Base-by-base conservation (phyloP, 2,113 vertebrate species). In the Epinephelus fuscoguttatus region DNA sequence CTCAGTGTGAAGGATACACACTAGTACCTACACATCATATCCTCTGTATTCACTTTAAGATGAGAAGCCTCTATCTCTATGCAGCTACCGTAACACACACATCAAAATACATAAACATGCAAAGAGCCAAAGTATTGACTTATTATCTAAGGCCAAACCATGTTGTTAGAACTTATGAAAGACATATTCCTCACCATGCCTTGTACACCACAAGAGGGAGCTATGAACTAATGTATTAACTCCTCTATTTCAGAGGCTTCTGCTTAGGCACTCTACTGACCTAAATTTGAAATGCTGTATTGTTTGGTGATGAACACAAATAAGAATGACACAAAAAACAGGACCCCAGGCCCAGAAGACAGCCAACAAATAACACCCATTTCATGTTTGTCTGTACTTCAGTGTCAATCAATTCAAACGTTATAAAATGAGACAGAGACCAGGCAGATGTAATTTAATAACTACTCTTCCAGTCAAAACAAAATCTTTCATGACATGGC, bases 161-260 rank as follows among this genome's bases (percentile, higher is more conserved):
- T n/a, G 18, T 6, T 4, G 67, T 37, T 33, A 21, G 18, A 42
- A 59, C 62, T n/a, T 50, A 14, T 47, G 11, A 11, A 4, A 12
- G 14, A 25, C 5, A 25, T 55, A n/a, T 37, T 53, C 13, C 3
- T 73, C 64, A 85, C 6, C 2, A n/a, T 55, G 18, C 8, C 21
- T 42, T 30, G 68, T 40, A 1, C 9, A 78, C 91, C 94, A 94
- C 91, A 86, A 92, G 92, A 91, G 89, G 93, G 93, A 56, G 92
- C 92, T 80, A 81, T 62, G 63, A 50, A 73, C 60, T 84, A 80
- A 82, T 27, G 30, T 21, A 77, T 55, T 4, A 7, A 12, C 45
- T 49, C 3, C 14, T 61, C 2, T 5, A 23, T 10, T n/a, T 66
- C 23, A 52, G 15, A 53, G 8, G 17, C 3, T 0, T 80, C 53